These are phyloP conservation scores for Polyploca ridens DNA, from an alignment of 2,888 invertebrate species.

Conservation along the genomic window DNA sequence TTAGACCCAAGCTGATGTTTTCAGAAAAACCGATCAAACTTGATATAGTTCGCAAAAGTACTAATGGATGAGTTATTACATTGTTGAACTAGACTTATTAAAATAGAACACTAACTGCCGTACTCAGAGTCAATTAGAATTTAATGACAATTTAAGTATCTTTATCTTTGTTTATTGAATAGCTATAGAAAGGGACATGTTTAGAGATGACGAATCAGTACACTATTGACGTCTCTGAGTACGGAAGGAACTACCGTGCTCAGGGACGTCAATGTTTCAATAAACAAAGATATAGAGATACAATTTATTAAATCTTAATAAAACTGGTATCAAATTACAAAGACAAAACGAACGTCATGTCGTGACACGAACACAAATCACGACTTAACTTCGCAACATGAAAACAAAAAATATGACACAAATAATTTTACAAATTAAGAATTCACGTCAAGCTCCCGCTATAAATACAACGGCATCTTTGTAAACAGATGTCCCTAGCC, in stretches of 20 bases:
- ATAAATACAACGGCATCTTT: conserved; percentile 49
- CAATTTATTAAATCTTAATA: background rate
- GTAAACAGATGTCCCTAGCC: conserved; percentile 76
- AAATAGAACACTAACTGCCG: background rate
- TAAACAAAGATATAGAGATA: background rate
- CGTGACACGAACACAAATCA: conserved; percentile 3
- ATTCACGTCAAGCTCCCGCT: conserved; percentile 35
- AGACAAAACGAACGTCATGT: conserved; percentile 5
- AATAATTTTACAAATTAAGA: conserved; percentile 34
- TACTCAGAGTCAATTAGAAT: no score
- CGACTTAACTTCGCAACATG: conserved; percentile 12
- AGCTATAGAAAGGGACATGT: no score
- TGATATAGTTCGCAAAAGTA: no score
- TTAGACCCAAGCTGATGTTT: no score
- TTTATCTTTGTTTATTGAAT: no score
- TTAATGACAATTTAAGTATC: no score
- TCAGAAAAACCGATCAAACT: no score
- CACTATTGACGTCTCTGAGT: no score
- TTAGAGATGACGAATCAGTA: no score
- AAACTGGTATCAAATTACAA: background rate
- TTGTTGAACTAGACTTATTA: background rate
- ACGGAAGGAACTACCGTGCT: no score
- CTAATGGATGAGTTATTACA: background rate
- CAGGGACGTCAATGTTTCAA: no score
- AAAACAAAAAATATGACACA: conserved; percentile 22